Evolutionary conservation across 2,888 invertebrate species (phyloP), one percentile per base, ranked within the genome.

Genomic region (Thera britannica): DNA sequence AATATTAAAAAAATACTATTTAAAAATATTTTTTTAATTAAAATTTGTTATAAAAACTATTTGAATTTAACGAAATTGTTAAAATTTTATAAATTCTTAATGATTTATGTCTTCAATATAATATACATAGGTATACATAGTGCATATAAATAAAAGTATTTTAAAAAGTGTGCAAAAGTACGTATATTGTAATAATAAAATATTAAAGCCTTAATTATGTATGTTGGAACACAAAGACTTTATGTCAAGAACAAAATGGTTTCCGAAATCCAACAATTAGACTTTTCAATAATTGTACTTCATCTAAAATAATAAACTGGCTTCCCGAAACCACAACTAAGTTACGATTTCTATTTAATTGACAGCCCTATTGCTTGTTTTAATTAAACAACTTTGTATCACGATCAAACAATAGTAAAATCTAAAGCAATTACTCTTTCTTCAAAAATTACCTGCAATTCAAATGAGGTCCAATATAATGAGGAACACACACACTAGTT

Each of bases 401-500:
- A 49, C 2, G 3, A n/a, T 62, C 34, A 41, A 46, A 64, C 46
- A 51, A 58, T 7, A 58, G 34, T n/a, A 8, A 12, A 52, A 58
- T 64, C 8, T 41, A 41, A 49, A 8, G 12, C 49, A 57, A 34
- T 38, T 36, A 55, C 12, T 56, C 34, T n/a, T 3, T 52, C 23
- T 52, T 3, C 23, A 2, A 41, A 34, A 59, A 46, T 69, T 59
- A 69, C 69, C 69, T 59, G 58, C 3, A 55, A 35, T 9, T 63
- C 65, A 51, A 54, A 61, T 4, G n/a, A 52, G 49, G 46, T 70
- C 70, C 70, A 70, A 66, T 9, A 38, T 12, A 61, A 46, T 52
- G 6, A 35, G 23, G 44, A 60, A 57, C 70, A 70, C 66, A 66
- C 66, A 51, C 66, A 70, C 69, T 55, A 62, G 56, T 55, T 67